Percentiles rank a stretch among this genome's conserved stretches.
Conservation (phyloP, 53 echinoderm and acorn worm species). For the Apostichopus leukothele region DNA sequence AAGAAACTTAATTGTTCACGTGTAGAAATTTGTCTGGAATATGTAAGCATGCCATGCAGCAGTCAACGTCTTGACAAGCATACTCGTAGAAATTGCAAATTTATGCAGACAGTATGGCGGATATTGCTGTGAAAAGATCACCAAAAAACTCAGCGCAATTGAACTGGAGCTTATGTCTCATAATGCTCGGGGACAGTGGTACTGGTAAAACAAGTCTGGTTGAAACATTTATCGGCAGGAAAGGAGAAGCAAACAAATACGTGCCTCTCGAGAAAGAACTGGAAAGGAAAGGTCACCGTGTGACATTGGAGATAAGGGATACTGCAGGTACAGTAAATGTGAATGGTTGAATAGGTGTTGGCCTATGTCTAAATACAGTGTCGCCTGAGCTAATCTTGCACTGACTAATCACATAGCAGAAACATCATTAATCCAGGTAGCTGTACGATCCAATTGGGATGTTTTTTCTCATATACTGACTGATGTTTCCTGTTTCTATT, state of each 20-base stretch:
- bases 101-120: conserved; percentile 31
- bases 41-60: neutral
- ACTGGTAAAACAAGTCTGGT: conserved; percentile 83
- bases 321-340: conserved; percentile 69
- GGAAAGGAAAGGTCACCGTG: conserved; percentile 57
- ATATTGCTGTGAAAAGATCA: conserved; percentile 36
- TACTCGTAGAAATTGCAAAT: neutral
- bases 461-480: too few species aligned
- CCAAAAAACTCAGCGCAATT: conserved; percentile 31
- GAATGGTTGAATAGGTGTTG: neutral
- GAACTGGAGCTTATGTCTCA: conserved; percentile 46
- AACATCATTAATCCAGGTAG: neutral
- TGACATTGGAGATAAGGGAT: conserved; percentile 81
- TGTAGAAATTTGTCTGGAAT: too few species aligned
- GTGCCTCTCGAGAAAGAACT: conserved; percentile 57
- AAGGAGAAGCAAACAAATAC: conserved; percentile 47
- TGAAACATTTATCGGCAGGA: conserved; percentile 38
- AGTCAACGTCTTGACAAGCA: neutral
- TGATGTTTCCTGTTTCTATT: too few species aligned
- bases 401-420: neutral
- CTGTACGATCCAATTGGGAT: too few species aligned
- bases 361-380: neutral
- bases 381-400: neutral
- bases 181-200: conserved; percentile 80
- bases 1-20: too few species aligned